phyloP scores from a whole-genome alignment of 2,888 invertebrate species.

The Melinopterus prodromus region DNA sequence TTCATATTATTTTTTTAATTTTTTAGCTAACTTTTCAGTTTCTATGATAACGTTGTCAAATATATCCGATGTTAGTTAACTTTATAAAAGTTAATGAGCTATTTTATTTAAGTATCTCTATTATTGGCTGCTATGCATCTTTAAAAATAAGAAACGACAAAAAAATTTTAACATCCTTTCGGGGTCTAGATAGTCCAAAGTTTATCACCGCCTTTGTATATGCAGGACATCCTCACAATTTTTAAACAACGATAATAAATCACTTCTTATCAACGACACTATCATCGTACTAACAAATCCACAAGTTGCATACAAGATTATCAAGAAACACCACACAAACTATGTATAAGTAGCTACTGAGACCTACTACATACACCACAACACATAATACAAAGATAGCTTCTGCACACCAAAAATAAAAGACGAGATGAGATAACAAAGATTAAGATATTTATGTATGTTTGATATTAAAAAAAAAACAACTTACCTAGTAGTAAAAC shows the following conservation, averaged over 20 bases:
- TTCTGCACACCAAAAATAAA: background rate
- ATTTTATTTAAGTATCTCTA: too few species aligned
- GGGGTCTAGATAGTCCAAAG: background rate
- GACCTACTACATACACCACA: background rate
- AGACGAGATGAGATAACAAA: too few species aligned
- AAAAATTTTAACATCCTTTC: background rate
- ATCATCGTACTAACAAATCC: background rate
- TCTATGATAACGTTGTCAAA: too few species aligned
- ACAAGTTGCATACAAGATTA: background rate
- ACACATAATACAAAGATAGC: background rate
- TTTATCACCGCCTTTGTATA: background rate
- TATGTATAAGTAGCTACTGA: background rate
- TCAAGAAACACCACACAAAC: background rate
- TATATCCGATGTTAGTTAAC: too few species aligned
- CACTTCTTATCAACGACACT: background rate
- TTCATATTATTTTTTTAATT: too few species aligned
- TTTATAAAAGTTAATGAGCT: too few species aligned
- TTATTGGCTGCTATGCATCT: too few species aligned
- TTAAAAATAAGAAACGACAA: background rate
- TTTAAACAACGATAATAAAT: conserved; percentile 4
- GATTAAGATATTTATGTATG: background rate
- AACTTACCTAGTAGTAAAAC: conserved; percentile 34
- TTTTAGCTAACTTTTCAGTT: too few species aligned
- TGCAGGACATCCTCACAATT: background rate
- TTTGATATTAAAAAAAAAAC: background rate